A percentile compares a stretch with the other conserved stretches of the same genome.
Evolutionary conservation across 2,888 invertebrate species (phyloP).

Genomic region (Drosophila macrospina): DNA sequence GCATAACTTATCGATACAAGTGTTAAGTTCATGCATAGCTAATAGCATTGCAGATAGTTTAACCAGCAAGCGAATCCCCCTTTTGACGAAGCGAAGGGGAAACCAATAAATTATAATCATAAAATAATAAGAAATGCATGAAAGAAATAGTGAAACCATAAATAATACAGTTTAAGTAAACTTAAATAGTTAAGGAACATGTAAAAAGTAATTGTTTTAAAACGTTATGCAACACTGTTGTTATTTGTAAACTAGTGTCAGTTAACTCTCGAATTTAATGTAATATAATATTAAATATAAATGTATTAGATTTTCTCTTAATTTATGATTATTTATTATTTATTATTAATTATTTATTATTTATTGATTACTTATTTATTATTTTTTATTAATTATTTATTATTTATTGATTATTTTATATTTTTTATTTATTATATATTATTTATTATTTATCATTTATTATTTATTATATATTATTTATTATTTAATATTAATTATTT

Average conservation of each 20-base stretch:
- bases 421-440: neutral
- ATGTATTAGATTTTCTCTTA: no score
- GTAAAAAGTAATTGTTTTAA: no score
- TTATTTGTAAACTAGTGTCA: no score
- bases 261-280: no score
- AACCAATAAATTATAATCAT: neutral
- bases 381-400: neutral
- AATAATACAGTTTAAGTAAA: neutral
- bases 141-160: no score
- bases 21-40: neutral
- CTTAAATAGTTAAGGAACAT: neutral
- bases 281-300: no score
- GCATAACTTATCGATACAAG: conserved; percentile 43
- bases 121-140: neutral
- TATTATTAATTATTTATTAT: no score
- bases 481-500: neutral
- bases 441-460: neutral
- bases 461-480: neutral
- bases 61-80: neutral
- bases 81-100: neutral
- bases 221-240: neutral
- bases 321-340: no score
- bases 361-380: neutral
- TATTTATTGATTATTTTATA: neutral
- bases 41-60: neutral